These are phyloP conservation scores for Pammene aurita DNA, from an alignment of 2,888 invertebrate genomes.

Conservation along the genomic window DNA sequence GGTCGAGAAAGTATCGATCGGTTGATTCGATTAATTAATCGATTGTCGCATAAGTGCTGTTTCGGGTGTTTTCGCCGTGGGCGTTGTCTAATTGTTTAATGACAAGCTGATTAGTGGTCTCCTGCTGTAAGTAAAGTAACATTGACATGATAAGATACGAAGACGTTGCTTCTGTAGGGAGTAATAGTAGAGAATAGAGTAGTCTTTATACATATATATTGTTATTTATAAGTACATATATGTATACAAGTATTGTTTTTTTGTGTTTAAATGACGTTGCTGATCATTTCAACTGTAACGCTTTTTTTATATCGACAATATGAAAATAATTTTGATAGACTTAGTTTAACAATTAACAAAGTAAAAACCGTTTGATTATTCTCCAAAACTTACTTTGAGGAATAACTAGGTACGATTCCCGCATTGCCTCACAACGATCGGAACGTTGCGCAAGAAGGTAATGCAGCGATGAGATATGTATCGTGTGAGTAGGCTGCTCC, in stretches of 20 bases:
- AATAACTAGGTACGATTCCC: conserved; percentile 3
- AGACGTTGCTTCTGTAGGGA: neutral
- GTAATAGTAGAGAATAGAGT: no score
- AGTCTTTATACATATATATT: no score
- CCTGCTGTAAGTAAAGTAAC: conserved; percentile 17
- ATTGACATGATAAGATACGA: neutral
- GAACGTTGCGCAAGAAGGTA: conserved; percentile 36
- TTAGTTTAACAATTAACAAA: neutral
- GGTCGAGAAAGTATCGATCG: conserved; percentile 65
- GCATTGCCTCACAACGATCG: conserved; percentile 29
- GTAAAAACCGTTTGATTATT: neutral
- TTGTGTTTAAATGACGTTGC: no score
- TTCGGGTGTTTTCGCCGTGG: conserved; percentile 34
- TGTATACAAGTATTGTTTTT: no score
- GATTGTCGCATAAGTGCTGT: conserved; percentile 37
- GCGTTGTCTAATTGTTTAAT: conserved; percentile 37
- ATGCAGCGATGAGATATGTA: conserved; percentile 42
- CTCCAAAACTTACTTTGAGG: conserved; percentile 4
- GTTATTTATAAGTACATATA: no score
- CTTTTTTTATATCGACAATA: no score
- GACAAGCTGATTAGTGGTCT: conserved; percentile 34
- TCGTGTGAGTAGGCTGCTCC: conserved; percentile 42
- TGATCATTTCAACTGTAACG: no score
- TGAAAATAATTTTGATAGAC: neutral
- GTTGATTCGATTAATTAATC: conserved; percentile 45